These are phyloP conservation scores for Synergus laeviventris DNA, from an alignment of 2,888 invertebrate genomes.

Conservation along the genomic window DNA sequence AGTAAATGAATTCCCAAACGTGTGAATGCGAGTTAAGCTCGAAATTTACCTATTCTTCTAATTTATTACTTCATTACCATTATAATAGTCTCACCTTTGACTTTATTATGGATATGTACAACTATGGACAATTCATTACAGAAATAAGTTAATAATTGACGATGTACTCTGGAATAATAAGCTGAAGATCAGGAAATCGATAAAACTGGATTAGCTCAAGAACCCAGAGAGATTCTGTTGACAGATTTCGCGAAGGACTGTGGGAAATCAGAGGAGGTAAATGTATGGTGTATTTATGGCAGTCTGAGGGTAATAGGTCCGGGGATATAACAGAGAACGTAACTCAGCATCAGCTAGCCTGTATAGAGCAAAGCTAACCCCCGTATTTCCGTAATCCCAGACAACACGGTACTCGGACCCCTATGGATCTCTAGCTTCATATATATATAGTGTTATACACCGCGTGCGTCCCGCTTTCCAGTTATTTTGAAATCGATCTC, in stretches of 20 bases:
- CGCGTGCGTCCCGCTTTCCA: slow-evolving; percentile 68
- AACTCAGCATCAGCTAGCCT: slow-evolving; percentile 73
- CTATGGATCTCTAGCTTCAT: slow-evolving; percentile 59
- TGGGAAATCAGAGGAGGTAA: slow-evolving; percentile 23
- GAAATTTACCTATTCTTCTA: too few species aligned
- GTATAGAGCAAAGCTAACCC: slow-evolving; percentile 58
- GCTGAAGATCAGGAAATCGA: background rate
- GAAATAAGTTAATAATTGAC: background rate
- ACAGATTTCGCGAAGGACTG: slow-evolving; percentile 10
- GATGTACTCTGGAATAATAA: background rate
- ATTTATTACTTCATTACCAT: too few species aligned
- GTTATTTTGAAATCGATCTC: slow-evolving; percentile 69
- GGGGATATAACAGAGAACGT: slow-evolving; percentile 73
- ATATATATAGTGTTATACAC: slow-evolving; percentile 40
- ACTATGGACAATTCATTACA: too few species aligned
- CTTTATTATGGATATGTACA: too few species aligned
- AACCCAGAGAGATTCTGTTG: slow-evolving; percentile 3
- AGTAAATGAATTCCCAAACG: background rate
- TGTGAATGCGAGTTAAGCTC: background rate
- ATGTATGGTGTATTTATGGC: slow-evolving; percentile 53
- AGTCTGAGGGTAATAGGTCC: slow-evolving; percentile 67
- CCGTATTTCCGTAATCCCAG: slow-evolving; percentile 71
- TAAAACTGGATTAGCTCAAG: background rate
- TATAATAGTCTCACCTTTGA: too few species aligned
- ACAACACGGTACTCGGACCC: slow-evolving; percentile 65